Percentiles rank a stretch among this genome's conserved stretches.
These are phyloP conservation scores for Heliconius ismenius DNA, from an alignment of 2,888 invertebrate species.

Conservation along the genomic window DNA sequence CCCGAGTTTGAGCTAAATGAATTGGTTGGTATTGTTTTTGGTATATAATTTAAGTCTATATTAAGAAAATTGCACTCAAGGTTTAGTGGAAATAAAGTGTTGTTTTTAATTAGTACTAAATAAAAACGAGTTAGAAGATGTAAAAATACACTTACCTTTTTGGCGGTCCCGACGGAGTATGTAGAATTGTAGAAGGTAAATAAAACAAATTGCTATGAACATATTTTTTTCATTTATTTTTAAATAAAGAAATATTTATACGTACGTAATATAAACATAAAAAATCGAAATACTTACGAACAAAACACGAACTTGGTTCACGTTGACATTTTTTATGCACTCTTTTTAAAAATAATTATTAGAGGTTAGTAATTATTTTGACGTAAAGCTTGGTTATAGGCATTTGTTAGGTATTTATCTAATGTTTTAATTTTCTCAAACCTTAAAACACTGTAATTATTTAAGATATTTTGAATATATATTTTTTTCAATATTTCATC, in stretches of 20 bases:
- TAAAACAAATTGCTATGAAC: constrained; percentile 25
- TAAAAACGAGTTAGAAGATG: not conserved
- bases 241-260: not conserved
- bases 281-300: not conserved
- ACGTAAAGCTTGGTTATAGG: too few relatives aligned
- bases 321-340: not conserved
- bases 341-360: too few relatives aligned
- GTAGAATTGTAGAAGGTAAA: constrained; percentile 22
- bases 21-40: too few relatives aligned
- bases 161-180: not conserved
- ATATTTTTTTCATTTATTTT: not conserved
- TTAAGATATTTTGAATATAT: too few relatives aligned
- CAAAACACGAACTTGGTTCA: not conserved
- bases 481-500: too few relatives aligned
- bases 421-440: too few relatives aligned
- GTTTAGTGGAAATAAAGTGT: not conserved
- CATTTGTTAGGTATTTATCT: too few relatives aligned
- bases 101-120: not conserved
- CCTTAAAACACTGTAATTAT: too few relatives aligned
- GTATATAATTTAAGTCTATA: not conserved
- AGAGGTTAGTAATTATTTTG: too few relatives aligned
- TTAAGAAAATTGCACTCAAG: not conserved
- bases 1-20: too few relatives aligned
- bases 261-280: not conserved
- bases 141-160: constrained; percentile 40